Conservation (phyloP, 2,797 vertebrate species). For the Dermochelys coriacea region DNA sequence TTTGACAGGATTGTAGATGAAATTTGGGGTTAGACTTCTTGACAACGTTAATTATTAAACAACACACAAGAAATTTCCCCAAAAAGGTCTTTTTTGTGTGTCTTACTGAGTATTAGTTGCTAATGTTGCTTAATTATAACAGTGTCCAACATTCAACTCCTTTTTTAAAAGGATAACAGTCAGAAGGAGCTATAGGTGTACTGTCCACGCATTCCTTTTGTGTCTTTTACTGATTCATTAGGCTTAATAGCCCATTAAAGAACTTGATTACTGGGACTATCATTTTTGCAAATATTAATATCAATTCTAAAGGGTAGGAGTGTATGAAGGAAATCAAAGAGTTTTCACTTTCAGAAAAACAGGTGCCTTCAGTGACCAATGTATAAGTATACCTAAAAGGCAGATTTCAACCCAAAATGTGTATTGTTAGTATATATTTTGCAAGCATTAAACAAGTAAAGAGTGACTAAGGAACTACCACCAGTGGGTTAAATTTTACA, state of each 20-base stretch:
- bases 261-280: background rate
- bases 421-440: background rate
- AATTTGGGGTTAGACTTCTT: slow-evolving; percentile 25
- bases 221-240: background rate
- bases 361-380: background rate
- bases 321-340: background rate
- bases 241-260: background rate
- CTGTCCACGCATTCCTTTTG: slow-evolving; percentile 11
- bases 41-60: slow-evolving; percentile 6
- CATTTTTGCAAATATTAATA: background rate
- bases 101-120: background rate
- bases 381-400: background rate
- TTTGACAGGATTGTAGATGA: slow-evolving; percentile 37
- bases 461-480: background rate
- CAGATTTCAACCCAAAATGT: background rate
- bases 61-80: slow-evolving; percentile 5
- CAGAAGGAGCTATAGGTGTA: slow-evolving; percentile 38
- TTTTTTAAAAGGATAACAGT: slow-evolving; percentile 9
- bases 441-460: background rate
- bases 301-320: background rate
- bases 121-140: background rate
- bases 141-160: background rate
- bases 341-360: background rate
- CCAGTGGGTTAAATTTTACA: background rate
- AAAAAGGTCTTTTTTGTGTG: background rate